These are phyloP conservation scores for Takifugu rubripes DNA, from an alignment of 2,797 vertebrate genomes.

Conservation along the genomic window DNA sequence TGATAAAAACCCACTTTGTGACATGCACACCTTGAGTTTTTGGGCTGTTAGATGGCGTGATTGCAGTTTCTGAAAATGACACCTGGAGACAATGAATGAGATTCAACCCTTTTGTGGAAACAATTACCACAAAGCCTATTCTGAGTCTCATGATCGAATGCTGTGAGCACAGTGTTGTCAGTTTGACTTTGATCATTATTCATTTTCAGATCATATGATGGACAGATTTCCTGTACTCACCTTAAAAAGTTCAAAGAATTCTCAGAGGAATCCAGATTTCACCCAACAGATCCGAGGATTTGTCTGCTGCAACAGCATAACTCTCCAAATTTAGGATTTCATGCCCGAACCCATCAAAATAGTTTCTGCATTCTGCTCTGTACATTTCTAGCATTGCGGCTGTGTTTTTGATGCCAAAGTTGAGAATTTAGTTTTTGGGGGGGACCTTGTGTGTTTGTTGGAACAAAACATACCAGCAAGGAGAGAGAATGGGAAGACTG, in stretches of 20 bases:
- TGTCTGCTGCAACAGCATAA: no score
- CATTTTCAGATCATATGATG: background rate
- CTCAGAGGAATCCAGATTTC: no score
- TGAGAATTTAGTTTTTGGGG: background rate
- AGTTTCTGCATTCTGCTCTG: background rate
- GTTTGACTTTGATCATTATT: conserved; percentile 7
- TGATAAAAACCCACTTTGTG: no score
- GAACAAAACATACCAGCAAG: conserved; percentile 3
- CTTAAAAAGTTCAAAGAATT: background rate
- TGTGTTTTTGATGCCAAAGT: background rate
- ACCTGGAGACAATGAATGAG: background rate
- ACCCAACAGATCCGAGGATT: background rate
- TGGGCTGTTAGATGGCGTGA: background rate
- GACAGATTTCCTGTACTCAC: conserved; percentile 5
- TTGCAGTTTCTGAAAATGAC: background rate
- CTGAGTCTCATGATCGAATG: background rate
- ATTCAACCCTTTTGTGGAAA: no score
- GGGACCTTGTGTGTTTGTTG: background rate
- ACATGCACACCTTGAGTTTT: no score
- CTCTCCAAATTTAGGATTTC: no score
- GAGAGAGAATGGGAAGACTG: background rate
- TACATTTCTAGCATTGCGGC: conserved; percentile 3
- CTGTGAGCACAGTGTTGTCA: background rate
- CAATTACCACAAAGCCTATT: no score
- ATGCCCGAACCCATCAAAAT: no score